phyloP scores from a whole-genome alignment of 2,113 vertebrate genomes.

The Sakesphorus luctuosus region DNA sequence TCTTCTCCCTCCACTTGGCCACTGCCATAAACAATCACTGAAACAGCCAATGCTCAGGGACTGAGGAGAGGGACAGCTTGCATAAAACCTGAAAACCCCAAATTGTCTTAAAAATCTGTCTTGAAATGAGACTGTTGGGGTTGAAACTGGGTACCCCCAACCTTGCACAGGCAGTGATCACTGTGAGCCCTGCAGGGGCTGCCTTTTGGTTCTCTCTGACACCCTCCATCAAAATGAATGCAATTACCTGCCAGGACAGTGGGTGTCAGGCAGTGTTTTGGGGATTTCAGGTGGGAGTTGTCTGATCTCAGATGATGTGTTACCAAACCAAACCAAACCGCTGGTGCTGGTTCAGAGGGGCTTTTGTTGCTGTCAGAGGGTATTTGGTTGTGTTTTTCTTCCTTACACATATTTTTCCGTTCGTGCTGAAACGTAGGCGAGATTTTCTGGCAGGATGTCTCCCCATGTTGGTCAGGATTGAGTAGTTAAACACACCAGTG shows the following conservation, averaged over 20 bases:
- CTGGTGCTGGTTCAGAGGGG: neutral
- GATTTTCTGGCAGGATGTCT: conserved; percentile 50
- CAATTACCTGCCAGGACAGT: neutral
- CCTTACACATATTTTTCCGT: neutral
- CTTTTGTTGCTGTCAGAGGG: neutral
- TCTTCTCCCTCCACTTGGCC: neutral
- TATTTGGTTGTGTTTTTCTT: neutral
- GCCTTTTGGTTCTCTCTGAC: neutral
- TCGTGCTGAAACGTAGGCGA: neutral
- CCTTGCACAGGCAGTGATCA: neutral
- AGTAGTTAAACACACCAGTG: conserved; percentile 32
- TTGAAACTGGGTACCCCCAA: neutral
- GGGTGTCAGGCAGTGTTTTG: neutral
- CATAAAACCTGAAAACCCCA: neutral
- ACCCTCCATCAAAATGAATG: neutral
- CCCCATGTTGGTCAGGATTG: conserved; percentile 15
- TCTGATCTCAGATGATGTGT: neutral
- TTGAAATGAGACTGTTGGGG: neutral
- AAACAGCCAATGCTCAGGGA: neutral
- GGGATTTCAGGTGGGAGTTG: neutral
- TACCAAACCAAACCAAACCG: neutral
- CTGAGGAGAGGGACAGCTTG: neutral
- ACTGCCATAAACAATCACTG: neutral
- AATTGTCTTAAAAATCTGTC: neutral
- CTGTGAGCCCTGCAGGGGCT: neutral